Evolutionary conservation across 2,797 vertebrate genomes (phyloP), one percentile per base, ranked within the genome.

Genomic region (Sorex maritimensis): DNA sequence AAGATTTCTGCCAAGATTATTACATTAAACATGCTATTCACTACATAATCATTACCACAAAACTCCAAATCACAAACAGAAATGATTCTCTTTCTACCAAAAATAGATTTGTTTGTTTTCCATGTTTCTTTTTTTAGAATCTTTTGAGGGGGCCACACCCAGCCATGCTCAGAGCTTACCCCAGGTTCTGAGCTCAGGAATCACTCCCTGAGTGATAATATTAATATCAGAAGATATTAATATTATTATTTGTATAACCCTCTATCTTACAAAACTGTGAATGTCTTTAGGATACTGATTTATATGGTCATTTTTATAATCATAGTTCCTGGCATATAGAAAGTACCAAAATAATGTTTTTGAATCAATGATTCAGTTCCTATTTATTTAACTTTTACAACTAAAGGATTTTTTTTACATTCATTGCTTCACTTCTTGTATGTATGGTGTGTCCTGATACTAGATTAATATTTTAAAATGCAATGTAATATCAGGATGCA

Each of bases 391-490:
- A 58, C 81, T 72, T 63, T 75, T 24, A 74, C 23, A 23, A 41
- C 3, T 61, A 34, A 82, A 86, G 81, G 55, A 58, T 7, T 74
- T 89, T 89, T 61, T 61, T n/a, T 82, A 10, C 19, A 26, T 58
- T 68, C 30, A 74, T 4, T 74, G 19, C 68, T 91, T 89, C 49
- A n/a, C 58, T 9, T 34, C 6, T 68, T 63, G 19, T 17, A n/a
- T 12, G 0, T 88, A 46, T 34, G 67, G 26, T 91, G 17, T 69
- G 55, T 83, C 26, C 12, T 80, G n/a, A 41, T 23, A 81, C 49
- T 8, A 83, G 65, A 73, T 86, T 68, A 81, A 78, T 68, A 77
- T 74, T 93, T 46, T 52, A 24, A 93, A 69, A 79, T 44, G 49
- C 14, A 86, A 0, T 4, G 68, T 61, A 26, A 41, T 13, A 28